These are phyloP conservation scores for Pammene fasciana DNA, from an alignment of 2,888 invertebrate genomes.

Conservation along the genomic window DNA sequence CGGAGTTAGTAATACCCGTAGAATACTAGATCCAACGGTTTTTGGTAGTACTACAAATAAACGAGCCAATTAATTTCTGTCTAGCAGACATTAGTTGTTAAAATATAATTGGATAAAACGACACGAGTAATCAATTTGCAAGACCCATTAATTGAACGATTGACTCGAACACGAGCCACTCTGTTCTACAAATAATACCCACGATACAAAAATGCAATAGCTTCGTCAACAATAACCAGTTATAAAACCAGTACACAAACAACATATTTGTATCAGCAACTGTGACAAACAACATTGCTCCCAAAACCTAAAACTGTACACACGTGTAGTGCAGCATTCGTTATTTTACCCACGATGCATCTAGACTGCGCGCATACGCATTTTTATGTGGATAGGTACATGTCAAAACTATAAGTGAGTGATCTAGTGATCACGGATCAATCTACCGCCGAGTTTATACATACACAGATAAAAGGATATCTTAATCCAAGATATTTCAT, in stretches of 20 bases:
- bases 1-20: too few species aligned
- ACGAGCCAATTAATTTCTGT: too few species aligned
- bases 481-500: too few species aligned
- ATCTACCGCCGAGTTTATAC: too few species aligned
- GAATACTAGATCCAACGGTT: too few species aligned
- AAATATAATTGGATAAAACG: constrained; percentile 9
- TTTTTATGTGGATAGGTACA: too few species aligned
- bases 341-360: constrained; percentile 3
- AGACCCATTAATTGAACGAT: constrained; percentile 19
- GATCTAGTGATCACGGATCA: too few species aligned
- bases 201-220: constrained; percentile 1
- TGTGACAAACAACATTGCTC: constrained; percentile 8
- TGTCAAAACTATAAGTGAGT: too few species aligned
- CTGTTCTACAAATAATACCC: constrained; percentile 8
- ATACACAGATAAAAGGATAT: too few species aligned
- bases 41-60: too few species aligned
- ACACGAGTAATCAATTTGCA: constrained; percentile 1
- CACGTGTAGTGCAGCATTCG: constrained; percentile 12
- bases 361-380: not conserved
- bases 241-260: constrained; percentile 6
- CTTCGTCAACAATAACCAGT: constrained; percentile 15
- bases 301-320: constrained; percentile 17
- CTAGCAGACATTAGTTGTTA: constrained; percentile 1
- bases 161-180: constrained; percentile 6
- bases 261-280: constrained; percentile 15